Conservation (phyloP, 2,113 vertebrate genomes). For the Cephalopterus ornatus region DNA sequence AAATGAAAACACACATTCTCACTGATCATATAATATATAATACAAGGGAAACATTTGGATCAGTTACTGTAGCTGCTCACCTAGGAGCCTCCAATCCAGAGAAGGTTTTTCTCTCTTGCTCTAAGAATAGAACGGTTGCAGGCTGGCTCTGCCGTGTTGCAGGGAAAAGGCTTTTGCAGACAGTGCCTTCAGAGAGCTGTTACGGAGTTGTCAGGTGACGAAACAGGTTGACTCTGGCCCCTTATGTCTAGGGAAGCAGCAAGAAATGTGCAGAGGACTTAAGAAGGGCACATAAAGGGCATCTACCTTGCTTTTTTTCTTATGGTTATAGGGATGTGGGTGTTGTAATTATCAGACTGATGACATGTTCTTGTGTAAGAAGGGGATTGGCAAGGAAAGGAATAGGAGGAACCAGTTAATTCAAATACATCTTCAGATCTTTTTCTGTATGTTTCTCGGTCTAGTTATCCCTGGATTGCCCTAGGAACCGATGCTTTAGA, state of each 20-base stretch:
- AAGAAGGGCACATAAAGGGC: background rate
- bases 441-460: background rate
- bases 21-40: background rate
- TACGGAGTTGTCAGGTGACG: background rate
- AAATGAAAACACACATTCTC: constrained; percentile 45
- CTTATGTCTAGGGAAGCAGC: background rate
- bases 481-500: background rate
- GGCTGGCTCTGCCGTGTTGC: background rate
- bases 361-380: background rate
- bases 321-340: background rate
- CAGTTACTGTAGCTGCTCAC: constrained; percentile 30
- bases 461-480: background rate
- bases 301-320: background rate
- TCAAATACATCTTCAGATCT: background rate
- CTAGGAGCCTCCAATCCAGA: constrained; percentile 15
- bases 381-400: background rate
- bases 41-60: constrained; percentile 23
- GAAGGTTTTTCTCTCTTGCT: background rate
- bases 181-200: background rate
- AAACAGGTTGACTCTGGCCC: background rate
- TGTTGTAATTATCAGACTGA: background rate
- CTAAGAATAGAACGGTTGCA: constrained; percentile 37
- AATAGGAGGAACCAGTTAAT: constrained; percentile 3
- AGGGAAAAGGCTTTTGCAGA: background rate
- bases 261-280: background rate